Conservation (phyloP, 2,888 invertebrate genomes). For the Eurytoma adleriae region DNA sequence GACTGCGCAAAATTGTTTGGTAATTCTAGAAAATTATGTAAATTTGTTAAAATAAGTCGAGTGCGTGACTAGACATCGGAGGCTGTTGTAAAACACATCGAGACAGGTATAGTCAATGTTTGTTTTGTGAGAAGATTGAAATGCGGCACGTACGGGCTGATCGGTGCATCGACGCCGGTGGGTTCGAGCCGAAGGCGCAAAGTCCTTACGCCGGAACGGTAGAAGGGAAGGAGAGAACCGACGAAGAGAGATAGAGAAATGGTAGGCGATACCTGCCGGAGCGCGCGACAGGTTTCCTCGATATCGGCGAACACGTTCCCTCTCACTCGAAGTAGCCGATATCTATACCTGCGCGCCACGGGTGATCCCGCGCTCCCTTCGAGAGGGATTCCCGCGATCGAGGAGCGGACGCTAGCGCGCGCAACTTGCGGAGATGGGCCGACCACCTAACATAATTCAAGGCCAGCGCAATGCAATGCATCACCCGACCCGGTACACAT, state of each 20-base stretch:
- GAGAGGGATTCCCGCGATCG: slow-evolving; percentile 5
- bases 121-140: slow-evolving; percentile 18
- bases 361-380: slow-evolving; percentile 44
- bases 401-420: slow-evolving; percentile 58
- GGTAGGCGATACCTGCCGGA: slow-evolving; percentile 16
- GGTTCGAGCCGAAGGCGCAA: slow-evolving; percentile 19
- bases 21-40: too few relatives aligned
- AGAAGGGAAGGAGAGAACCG: slow-evolving; percentile 4
- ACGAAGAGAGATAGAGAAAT: not conserved
- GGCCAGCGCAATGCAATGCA: slow-evolving; percentile 64
- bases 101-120: slow-evolving; percentile 1
- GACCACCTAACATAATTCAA: slow-evolving; percentile 70
- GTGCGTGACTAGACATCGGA: slow-evolving; percentile 24
- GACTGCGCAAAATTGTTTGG: too few relatives aligned
- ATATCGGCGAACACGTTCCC: slow-evolving; percentile 30
- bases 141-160: not conserved
- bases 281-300: slow-evolving; percentile 53
- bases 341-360: slow-evolving; percentile 47
- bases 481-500: slow-evolving; percentile 66
- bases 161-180: slow-evolving; percentile 1
- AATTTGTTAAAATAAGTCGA: slow-evolving; percentile 38
- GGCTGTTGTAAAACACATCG: slow-evolving; percentile 27
- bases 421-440: slow-evolving; percentile 60
- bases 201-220: slow-evolving; percentile 5
- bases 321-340: slow-evolving; percentile 23